Conservation (phyloP, 2,888 invertebrate genomes). For the Nomada ferruginata region DNA sequence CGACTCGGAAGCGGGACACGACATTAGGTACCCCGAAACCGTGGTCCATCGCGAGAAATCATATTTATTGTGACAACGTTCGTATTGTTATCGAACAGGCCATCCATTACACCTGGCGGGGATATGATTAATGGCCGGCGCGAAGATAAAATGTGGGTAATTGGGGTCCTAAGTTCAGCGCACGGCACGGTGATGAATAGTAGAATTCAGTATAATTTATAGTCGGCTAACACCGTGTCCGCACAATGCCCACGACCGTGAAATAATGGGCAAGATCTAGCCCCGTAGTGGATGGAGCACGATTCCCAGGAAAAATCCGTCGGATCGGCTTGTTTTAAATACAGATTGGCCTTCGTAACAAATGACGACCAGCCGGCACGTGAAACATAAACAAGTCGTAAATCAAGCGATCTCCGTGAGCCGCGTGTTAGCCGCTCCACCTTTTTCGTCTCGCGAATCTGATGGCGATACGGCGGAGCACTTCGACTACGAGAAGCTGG, state of each 20-base stretch:
- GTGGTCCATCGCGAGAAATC: constrained; percentile 36
- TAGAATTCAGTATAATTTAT: constrained; percentile 64
- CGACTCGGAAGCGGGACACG: constrained; percentile 19
- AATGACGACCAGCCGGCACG: constrained; percentile 33
- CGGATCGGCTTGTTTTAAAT: constrained; percentile 51
- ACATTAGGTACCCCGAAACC: constrained; percentile 21
- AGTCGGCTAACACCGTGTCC: constrained; percentile 56
- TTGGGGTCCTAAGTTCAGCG: constrained; percentile 66
- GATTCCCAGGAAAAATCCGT: constrained; percentile 28
- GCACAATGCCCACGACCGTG: constrained; percentile 59
- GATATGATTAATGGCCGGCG: constrained; percentile 54
- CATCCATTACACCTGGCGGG: constrained; percentile 55
- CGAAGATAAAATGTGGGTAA: constrained; percentile 63
- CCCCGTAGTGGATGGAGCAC: constrained; percentile 24
- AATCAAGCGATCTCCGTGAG: constrained; percentile 39
- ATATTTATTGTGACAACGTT: constrained; percentile 64
- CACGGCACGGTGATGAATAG: constrained; percentile 61
- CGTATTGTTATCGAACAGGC: constrained; percentile 60
- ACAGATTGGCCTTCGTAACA: constrained; percentile 54
- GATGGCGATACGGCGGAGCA: too few species aligned
- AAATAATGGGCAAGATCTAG: constrained; percentile 52
- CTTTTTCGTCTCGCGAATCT: neutral
- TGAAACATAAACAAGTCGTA: constrained; percentile 54
- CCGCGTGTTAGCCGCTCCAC: constrained; percentile 15
- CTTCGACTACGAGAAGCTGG: too few species aligned